Conservation (phyloP, 2,888 invertebrate species). For the Parochlus steinenii region DNA sequence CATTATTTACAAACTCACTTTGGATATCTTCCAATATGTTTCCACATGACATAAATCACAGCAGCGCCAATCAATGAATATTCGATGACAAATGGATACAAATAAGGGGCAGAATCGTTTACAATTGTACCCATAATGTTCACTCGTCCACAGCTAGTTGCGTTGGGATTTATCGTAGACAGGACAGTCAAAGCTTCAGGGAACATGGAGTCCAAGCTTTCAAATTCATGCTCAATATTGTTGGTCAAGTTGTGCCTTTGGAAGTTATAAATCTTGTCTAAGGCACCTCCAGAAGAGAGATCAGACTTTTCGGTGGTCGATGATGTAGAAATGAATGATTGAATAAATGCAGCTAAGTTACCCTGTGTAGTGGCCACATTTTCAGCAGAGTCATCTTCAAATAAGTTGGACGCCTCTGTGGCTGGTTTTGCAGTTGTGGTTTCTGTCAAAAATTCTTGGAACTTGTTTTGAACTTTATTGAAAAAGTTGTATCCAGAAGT, state of each 20-base stretch:
- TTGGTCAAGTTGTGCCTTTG: slow-evolving; percentile 25
- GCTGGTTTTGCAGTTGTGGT: slow-evolving; percentile 11
- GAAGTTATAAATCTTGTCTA: slow-evolving; percentile 16
- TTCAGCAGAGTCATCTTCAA: slow-evolving; percentile 2
- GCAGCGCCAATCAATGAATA: slow-evolving; percentile 91
- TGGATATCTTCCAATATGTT: slow-evolving; percentile 78
- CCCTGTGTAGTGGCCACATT: background rate
- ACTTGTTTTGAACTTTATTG: slow-evolving; percentile 19
- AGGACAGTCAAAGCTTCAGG: slow-evolving; percentile 39
- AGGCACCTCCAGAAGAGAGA: slow-evolving; percentile 3
- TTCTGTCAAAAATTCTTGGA: slow-evolving; percentile 9
- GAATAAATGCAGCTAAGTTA: background rate
- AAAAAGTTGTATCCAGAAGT: slow-evolving; percentile 24
- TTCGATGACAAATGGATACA: slow-evolving; percentile 91
- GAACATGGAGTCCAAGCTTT: slow-evolving; percentile 40
- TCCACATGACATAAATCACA: slow-evolving; percentile 93
- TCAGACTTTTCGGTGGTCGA: slow-evolving; percentile 1
- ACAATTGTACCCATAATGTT: slow-evolving; percentile 89
- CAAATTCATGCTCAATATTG: slow-evolving; percentile 26
- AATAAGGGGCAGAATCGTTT: slow-evolving; percentile 81
- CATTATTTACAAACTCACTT: slow-evolving; percentile 34
- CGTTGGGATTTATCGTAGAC: slow-evolving; percentile 31
- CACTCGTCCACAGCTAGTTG: slow-evolving; percentile 56
- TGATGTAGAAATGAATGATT: too few species aligned
- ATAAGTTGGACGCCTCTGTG: background rate